Evolutionary conservation across 2,888 invertebrate species (phyloP).

Genomic region (Aphidius colemani): DNA sequence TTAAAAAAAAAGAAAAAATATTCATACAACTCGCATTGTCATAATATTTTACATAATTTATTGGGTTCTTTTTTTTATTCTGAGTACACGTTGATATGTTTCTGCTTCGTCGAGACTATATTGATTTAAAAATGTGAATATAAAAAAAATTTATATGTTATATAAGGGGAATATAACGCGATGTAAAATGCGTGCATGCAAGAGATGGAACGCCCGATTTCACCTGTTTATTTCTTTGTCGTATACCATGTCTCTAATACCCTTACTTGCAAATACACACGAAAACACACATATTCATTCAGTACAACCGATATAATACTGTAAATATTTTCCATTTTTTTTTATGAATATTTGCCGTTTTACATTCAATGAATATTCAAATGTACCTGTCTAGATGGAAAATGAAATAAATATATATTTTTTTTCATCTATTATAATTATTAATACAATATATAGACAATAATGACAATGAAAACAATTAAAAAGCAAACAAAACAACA

Average conservation of each 20-base stretch:
- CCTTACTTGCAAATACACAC: slow-evolving; percentile 6
- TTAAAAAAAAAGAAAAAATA: background rate
- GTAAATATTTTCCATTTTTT: background rate
- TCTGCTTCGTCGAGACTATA: slow-evolving; percentile 19
- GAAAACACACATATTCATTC: slow-evolving; percentile 5
- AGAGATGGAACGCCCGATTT: slow-evolving; percentile 35
- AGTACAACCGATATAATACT: background rate
- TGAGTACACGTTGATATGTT: slow-evolving; percentile 6
- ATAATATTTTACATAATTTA: background rate
- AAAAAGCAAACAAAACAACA: too few species aligned
- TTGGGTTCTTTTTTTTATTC: background rate
- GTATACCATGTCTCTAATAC: slow-evolving; percentile 9
- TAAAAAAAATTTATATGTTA: slow-evolving; percentile 2
- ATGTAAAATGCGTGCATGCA: slow-evolving; percentile 23
- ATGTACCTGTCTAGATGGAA: too few species aligned
- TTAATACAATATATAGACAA: too few species aligned
- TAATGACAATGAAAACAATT: too few species aligned
- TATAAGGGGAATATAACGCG: slow-evolving; percentile 9
- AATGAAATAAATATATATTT: too few species aligned
- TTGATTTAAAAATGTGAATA: slow-evolving; percentile 17
- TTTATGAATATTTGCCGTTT: background rate
- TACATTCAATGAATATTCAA: too few species aligned
- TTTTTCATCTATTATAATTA: too few species aligned
- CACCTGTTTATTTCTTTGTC: slow-evolving; percentile 40
- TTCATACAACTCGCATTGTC: background rate